Evolutionary conservation across 2,113 vertebrate species (phyloP), one percentile per base, ranked within the genome.

Genomic region (Labrus mixtus): DNA sequence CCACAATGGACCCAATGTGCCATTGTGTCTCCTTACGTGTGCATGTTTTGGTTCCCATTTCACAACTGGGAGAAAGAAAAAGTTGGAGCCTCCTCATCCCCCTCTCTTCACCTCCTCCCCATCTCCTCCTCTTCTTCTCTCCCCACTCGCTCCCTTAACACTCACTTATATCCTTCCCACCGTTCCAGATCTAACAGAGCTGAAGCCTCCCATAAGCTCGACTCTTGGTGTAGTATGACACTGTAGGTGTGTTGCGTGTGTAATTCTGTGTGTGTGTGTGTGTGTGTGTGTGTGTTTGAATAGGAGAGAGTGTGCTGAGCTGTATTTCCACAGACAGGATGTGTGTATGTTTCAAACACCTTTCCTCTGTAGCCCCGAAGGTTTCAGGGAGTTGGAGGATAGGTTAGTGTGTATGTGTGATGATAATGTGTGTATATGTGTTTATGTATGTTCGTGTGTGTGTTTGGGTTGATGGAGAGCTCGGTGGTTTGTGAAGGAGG

Each of bases 321-420:
- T 82, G 56, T 39, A 61, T 82, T 79, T 86, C 58, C 81, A 83
- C 73, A 79, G 71, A 86, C 78, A 82, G 84, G 75, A 89, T 84
- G 89, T 91, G 88, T 90, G 86, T 74, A 75, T 83, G 84, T 90
- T 92, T 91, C 85, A 89, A 90, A 92, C 88, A 90, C 91, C 89
- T 92, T 92, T 88, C 88, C 88, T 88, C 73, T 87, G 73, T 55
- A 90, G 83, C 88, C 84, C 66, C 45, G 63, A 80, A 84, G 86
- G 83, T 83, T 88, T 88, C 63, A 39, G 85, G 66, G 76, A 88
- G 80, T 70, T 71, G 62, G 79, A 72, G 76, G 71, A 55, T 68
- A 81, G 69, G 61, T 73, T 61, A 71, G 61, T 55, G 45, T 81
- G 70, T 58, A 8, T 76, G 61, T 85, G 73, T 59, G 51, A 66